Evolutionary conservation across 2,888 invertebrate species (phyloP).

Genomic region (Octodonta nipae): DNA sequence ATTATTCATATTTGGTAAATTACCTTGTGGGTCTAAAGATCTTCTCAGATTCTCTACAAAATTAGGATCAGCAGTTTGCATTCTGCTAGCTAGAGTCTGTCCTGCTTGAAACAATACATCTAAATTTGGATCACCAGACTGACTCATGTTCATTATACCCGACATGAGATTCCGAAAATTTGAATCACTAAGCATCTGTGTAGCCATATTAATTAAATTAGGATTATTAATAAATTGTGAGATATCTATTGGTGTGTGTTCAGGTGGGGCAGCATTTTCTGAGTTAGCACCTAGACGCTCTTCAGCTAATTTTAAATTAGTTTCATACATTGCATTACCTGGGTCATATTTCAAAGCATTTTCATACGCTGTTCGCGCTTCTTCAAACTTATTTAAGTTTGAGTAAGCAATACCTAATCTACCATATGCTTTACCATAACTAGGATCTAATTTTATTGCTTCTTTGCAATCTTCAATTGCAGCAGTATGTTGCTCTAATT

Average conservation of each 20-base stretch:
- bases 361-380: slow-evolving; percentile 75
- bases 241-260: slow-evolving; percentile 38
- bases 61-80: slow-evolving; percentile 71
- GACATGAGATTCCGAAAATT: slow-evolving; percentile 59
- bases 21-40: slow-evolving; percentile 11
- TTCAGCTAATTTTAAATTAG: slow-evolving; percentile 73
- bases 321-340: slow-evolving; percentile 76
- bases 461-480: slow-evolving; percentile 84
- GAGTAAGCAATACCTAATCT: slow-evolving; percentile 81
- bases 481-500: slow-evolving; percentile 66
- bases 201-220: slow-evolving; percentile 69
- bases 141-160: slow-evolving; percentile 27
- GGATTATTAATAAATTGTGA: slow-evolving; percentile 65
- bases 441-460: slow-evolving; percentile 77
- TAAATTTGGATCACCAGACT: slow-evolving; percentile 25
- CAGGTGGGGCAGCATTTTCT: slow-evolving; percentile 19
- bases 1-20: no score
- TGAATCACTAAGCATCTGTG: slow-evolving; percentile 73
- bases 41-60: slow-evolving; percentile 46
- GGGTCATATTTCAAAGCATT: slow-evolving; percentile 86
- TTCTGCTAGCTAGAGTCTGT: slow-evolving; percentile 68
- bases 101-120: slow-evolving; percentile 37
- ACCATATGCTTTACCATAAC: slow-evolving; percentile 90
- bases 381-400: slow-evolving; percentile 65
- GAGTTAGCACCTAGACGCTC: slow-evolving; percentile 36